Base-by-base conservation (phyloP, 2,888 invertebrate species). In the Petrolisthes cinctipes region DNA sequence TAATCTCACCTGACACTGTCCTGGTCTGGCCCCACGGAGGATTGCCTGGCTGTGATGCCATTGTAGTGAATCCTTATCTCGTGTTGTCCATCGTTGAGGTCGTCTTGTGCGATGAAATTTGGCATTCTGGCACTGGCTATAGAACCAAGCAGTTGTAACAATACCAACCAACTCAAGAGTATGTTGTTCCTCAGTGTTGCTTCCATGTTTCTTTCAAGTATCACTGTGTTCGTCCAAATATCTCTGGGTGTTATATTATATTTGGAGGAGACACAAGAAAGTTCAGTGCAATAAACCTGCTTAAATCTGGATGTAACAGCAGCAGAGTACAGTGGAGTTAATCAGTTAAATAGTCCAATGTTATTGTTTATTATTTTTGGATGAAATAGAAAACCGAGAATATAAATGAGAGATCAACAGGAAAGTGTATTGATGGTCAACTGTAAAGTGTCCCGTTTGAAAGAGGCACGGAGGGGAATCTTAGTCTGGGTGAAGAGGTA, bases 31-130 rank as follows among this genome's bases (percentile, higher is more conserved):
- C 91, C 90, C 76, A 95, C 94, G 79, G 94, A 94, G 0, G 95
- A 95, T 92, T 96, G 95, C 92, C 95, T 95, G 71, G 95, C 95
- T 17, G 94, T 94, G 71, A 95, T 93, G 7, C 95, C 95, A 90
- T 94, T 94, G 91, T 93, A 95, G 92, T 94, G 94, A 86, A 96
- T 93, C 85, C 95, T 93, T 17, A 94, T 94, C 92, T 96, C 96
- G 91, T 95, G 93, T 92, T 96, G 96, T 4, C 96, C 96, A 92
- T 96, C 96, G 86, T 94, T 92, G 89, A 96, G 93, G 83, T 93
- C 93, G 92, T 96, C 95, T 37, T 94, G 94, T 92, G 95, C 94
- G 90, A 95, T 93, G 92, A 96, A 96, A 92, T 95, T 95, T 9
- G 84, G 89, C 68, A 87, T 37, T 4, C 56, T 53, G 57, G 37